phyloP scores from a whole-genome alignment of 2,888 invertebrate species.

The Camponotus fellah region DNA sequence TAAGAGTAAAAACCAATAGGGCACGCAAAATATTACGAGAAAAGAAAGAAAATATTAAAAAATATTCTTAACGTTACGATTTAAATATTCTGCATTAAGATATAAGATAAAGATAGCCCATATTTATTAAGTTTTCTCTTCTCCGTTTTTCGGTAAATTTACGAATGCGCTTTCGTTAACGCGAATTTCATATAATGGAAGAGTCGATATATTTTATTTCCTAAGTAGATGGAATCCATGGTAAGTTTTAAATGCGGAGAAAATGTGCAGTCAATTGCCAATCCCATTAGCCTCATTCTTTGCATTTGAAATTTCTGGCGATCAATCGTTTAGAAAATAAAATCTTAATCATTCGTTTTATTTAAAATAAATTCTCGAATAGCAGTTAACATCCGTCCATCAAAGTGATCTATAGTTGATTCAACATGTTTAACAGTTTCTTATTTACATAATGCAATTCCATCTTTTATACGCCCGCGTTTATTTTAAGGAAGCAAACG shows the following conservation, averaged over 20 bases:
- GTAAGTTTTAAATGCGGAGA: background rate
- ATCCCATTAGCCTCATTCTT: conserved; percentile 7
- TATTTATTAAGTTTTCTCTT: background rate
- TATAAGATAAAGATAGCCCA: background rate
- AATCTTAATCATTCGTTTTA: conserved; percentile 15
- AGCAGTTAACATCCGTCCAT: background rate
- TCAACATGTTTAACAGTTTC: background rate
- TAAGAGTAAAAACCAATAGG: background rate
- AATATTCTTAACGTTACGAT: background rate
- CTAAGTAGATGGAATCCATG: background rate
- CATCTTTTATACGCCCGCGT: background rate
- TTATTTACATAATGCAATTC: background rate
- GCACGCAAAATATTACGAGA: background rate
- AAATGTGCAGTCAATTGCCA: background rate
- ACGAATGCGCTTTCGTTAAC: background rate
- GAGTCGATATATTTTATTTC: conserved; percentile 13
- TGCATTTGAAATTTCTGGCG: background rate
- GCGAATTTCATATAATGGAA: conserved; percentile 5
- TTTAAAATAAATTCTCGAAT: background rate
- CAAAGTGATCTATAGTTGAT: conserved; percentile 18
- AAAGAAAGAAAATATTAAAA: background rate
- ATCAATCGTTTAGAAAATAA: conserved; percentile 1
- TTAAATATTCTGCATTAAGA: background rate
- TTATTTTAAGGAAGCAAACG: background rate
- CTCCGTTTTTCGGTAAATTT: background rate